Evolutionary conservation across 2,888 invertebrate genomes (phyloP).

Genomic region (Ophioninae sp.): DNA sequence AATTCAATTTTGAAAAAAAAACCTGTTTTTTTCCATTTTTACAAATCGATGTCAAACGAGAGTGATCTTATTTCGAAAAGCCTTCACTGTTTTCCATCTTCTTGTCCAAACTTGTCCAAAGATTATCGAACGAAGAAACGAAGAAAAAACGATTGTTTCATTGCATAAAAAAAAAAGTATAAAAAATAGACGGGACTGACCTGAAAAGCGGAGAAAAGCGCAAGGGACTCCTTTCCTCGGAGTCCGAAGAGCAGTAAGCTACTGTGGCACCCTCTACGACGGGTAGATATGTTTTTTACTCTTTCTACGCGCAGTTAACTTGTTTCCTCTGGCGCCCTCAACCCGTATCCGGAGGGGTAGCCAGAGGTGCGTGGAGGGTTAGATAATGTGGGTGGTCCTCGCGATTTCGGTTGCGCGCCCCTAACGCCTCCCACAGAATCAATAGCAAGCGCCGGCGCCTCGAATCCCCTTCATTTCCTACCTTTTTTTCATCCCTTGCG

Average conservation of each 20-base stretch:
- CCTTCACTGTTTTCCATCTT: too few relatives aligned
- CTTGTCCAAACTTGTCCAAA: too few relatives aligned
- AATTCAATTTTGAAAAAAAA: too few relatives aligned
- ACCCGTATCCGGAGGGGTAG: conserved; percentile 13
- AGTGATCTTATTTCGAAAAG: too few relatives aligned
- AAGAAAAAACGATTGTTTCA: background rate
- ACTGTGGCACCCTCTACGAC: conserved; percentile 78
- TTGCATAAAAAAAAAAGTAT: conserved; percentile 28
- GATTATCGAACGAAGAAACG: background rate
- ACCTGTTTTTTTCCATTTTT: too few relatives aligned
- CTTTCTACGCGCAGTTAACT: conserved; percentile 70
- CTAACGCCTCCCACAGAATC: conserved; percentile 70
- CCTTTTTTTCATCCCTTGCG: conserved; percentile 11
- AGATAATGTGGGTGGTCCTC: conserved; percentile 34
- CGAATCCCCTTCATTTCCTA: conserved; percentile 49
- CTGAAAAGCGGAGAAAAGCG: conserved; percentile 68
- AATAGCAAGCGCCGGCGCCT: conserved; percentile 78
- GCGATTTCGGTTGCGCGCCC: conserved; percentile 55
- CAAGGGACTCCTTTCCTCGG: conserved; percentile 70
- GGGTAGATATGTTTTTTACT: conserved; percentile 71
- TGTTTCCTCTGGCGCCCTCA: conserved; percentile 9
- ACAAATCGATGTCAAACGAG: too few relatives aligned
- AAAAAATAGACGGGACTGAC: conserved; percentile 70
- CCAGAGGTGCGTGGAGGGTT: conserved; percentile 36
- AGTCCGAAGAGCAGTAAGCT: conserved; percentile 75